Evolutionary conservation across 2,797 vertebrate genomes (phyloP), one percentile per base, ranked within the genome.

Genomic region (Protosalanx chinensis): DNA sequence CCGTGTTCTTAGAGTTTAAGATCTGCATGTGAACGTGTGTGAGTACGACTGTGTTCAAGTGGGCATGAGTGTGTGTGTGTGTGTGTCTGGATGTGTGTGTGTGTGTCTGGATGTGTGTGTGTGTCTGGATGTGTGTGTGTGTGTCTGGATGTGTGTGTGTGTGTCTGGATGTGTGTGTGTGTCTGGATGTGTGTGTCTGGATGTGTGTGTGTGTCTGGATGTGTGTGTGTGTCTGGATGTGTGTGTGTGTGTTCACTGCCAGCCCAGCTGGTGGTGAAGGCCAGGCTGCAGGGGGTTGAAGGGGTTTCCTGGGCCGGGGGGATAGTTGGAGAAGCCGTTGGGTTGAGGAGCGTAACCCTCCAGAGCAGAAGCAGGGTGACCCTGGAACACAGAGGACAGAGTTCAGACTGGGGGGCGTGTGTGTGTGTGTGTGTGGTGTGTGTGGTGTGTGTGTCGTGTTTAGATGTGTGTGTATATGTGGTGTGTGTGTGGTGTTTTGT

Each of bases 251-350:
- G 58, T 73, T 92, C 88, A 98, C 84, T 98, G 97, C 97, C 97
- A 99, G 67, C 96, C 96, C 76, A 95, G 90, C 86, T 96, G 94
- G 0, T 96, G 96, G 80, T 94, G 92, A 69, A 98, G 91, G 79
- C 96, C 93, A 4, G 96, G 94, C 20, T 98, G 97, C 72, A 98
- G 89, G 58, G 95, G 88, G 85, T 46, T 46, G 41, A 98, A 98
- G 5, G 96, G 92, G 35, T 95, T 93, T 81, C 95, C 95, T 63
- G 97, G 91, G 2, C 93, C 90, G 20, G 96, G 86, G 1, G 95
- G 87, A 66, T 97, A 98, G 85, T 92, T 95, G 77, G 93, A 86
- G 83, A 96, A 98, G 58, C 93, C 94, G 72, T 96, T 97, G 18
- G 96, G 90, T 80, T 98, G 97, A 79, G 95, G 88, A 58, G 94